phyloP scores from a whole-genome alignment of 1,140 invertebrate species.

The Cydia fagiglandana region DNA sequence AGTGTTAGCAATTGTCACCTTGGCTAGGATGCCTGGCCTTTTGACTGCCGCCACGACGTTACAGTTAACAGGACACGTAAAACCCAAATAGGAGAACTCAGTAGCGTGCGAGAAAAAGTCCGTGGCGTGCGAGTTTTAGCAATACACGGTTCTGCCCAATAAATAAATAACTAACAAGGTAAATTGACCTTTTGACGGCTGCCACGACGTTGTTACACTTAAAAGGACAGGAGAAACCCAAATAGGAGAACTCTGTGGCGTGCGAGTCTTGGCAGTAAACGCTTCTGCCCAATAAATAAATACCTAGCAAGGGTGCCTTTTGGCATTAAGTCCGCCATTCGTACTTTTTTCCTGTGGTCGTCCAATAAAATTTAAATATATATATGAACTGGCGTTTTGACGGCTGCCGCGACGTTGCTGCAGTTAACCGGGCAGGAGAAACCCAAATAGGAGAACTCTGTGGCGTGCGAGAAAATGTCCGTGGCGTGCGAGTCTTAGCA shows the following conservation, averaged over 20 bases:
- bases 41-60: slow-evolving; percentile 48
- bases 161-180: no score
- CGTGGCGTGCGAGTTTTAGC: slow-evolving; percentile 46
- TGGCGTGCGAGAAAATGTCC: no score
- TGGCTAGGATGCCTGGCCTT: slow-evolving; percentile 37
- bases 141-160: slow-evolving; percentile 34
- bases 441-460: slow-evolving; percentile 42
- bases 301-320: no score
- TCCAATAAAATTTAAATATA: no score
- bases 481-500: slow-evolving; percentile 49
- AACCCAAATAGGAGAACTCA: slow-evolving; percentile 42
- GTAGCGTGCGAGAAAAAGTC: slow-evolving; percentile 41
- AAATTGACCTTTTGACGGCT: slow-evolving; percentile 48
- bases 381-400: no score
- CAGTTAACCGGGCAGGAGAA: slow-evolving; percentile 53
- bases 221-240: slow-evolving; percentile 50
- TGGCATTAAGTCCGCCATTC: no score
- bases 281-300: neutral
- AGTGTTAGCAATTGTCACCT: no score
- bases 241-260: slow-evolving; percentile 40
- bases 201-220: slow-evolving; percentile 47
- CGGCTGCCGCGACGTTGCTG: no score
- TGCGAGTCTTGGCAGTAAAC: slow-evolving; percentile 48
- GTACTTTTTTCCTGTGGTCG: no score
- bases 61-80: slow-evolving; percentile 37